Percentiles rank a stretch among this genome's conserved stretches.
Evolutionary conservation across 2,113 vertebrate genomes (phyloP).

Genomic region (Ginglymostoma cirratum): DNA sequence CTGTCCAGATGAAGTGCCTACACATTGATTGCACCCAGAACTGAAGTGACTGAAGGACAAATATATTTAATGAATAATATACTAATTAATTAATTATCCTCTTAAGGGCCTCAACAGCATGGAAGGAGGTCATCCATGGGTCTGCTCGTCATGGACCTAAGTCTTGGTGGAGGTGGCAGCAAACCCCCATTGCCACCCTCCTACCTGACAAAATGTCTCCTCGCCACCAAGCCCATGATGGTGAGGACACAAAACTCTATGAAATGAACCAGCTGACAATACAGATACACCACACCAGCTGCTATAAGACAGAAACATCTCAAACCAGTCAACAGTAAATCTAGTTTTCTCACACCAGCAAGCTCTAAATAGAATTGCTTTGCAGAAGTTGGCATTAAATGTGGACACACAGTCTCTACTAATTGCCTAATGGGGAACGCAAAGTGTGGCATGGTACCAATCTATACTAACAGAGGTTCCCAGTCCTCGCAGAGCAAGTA

Average conservation of each 20-base stretch:
- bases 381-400: background rate
- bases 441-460: background rate
- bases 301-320: background rate
- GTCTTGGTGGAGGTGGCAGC: background rate
- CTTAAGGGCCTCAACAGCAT: background rate
- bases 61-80: background rate
- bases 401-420: background rate
- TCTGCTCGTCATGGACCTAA: background rate
- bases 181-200: too few relatives aligned
- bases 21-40: background rate
- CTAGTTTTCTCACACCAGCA: background rate
- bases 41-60: background rate
- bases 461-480: background rate
- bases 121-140: background rate
- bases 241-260: background rate
- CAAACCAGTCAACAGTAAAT: background rate
- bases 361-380: background rate
- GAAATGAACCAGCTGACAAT: background rate
- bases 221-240: background rate
- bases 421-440: background rate
- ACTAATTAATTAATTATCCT: background rate
- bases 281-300: background rate
- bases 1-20: background rate
- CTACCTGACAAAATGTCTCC: background rate
- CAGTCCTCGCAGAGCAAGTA: background rate